Conservation (phyloP, 1,140 invertebrate species). For the Mya arenaria region DNA sequence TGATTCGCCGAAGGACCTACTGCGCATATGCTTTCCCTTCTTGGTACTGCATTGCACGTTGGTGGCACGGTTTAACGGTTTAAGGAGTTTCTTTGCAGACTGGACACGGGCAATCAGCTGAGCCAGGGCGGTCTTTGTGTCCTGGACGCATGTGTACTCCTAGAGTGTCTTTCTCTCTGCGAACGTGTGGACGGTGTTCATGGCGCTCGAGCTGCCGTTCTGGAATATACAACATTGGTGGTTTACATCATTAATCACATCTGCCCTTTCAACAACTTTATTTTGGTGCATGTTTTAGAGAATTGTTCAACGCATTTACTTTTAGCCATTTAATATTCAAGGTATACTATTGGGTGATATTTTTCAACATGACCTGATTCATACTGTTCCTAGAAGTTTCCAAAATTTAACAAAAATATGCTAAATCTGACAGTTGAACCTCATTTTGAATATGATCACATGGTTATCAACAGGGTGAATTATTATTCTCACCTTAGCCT, state of each 20-base stretch:
- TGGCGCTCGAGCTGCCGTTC: constrained; percentile 60
- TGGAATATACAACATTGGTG: constrained; percentile 51
- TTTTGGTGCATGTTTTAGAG: too few species aligned
- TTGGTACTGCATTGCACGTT: constrained; percentile 29
- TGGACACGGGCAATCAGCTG: constrained; percentile 95
- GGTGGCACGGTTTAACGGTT: constrained; percentile 83
- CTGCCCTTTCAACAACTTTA: too few species aligned
- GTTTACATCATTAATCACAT: too few species aligned
- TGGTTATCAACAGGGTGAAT: too few species aligned
- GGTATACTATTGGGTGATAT: too few species aligned
- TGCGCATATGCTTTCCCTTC: constrained; percentile 79
- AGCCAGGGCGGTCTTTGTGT: constrained; percentile 93
- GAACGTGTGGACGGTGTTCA: constrained; percentile 72
- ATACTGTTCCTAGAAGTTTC: too few species aligned
- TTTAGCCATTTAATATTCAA: too few species aligned
- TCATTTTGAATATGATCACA: too few species aligned
- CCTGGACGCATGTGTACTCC: constrained; percentile 59
- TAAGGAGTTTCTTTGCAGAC: constrained; percentile 90
- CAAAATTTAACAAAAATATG: too few species aligned
- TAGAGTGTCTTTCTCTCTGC: constrained; percentile 64
- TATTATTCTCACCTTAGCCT: constrained; percentile 39
- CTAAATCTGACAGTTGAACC: too few species aligned
- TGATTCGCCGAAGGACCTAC: constrained; percentile 90
- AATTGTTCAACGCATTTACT: too few species aligned
- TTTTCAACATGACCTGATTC: too few species aligned